phyloP scores from a whole-genome alignment of 2,113 vertebrate species.

The Parus major region DNA sequence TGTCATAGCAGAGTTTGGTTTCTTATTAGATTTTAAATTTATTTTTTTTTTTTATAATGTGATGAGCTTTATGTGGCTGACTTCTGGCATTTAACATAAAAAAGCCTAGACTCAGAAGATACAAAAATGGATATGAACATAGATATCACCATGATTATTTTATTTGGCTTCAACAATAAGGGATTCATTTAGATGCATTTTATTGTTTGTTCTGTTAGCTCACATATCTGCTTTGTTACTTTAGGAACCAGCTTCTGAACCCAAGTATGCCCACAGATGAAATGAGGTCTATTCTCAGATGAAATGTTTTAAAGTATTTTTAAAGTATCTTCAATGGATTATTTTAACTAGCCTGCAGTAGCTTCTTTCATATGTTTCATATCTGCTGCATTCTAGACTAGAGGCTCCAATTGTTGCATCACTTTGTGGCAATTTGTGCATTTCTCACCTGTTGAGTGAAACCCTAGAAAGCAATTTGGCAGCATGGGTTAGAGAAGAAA shows the following conservation, averaged over 20 bases:
- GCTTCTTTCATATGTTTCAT: background rate
- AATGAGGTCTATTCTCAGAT: background rate
- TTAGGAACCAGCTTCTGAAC: background rate
- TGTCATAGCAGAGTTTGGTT: background rate
- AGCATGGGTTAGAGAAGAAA: background rate
- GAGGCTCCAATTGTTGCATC: background rate
- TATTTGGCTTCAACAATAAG: background rate
- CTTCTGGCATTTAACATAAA: background rate
- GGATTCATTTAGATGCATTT: background rate
- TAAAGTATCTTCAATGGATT: background rate
- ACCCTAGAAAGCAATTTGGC: conserved; percentile 1
- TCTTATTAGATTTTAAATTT: background rate
- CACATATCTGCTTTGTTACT: background rate
- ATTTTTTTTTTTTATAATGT: background rate
- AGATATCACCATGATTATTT: background rate
- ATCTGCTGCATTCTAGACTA: background rate
- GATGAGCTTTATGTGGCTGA: background rate
- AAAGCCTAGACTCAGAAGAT: background rate
- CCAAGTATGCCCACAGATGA: background rate
- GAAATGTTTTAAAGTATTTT: background rate
- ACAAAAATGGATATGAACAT: background rate
- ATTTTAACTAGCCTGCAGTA: background rate
- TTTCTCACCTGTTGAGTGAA: conserved; percentile 52
- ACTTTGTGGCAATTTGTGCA: background rate
- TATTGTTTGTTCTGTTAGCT: background rate